Percentiles rank a stretch among this genome's conserved stretches.
Evolutionary conservation across 2,113 vertebrate species (phyloP).

Genomic region (Turdus rufiventris): DNA sequence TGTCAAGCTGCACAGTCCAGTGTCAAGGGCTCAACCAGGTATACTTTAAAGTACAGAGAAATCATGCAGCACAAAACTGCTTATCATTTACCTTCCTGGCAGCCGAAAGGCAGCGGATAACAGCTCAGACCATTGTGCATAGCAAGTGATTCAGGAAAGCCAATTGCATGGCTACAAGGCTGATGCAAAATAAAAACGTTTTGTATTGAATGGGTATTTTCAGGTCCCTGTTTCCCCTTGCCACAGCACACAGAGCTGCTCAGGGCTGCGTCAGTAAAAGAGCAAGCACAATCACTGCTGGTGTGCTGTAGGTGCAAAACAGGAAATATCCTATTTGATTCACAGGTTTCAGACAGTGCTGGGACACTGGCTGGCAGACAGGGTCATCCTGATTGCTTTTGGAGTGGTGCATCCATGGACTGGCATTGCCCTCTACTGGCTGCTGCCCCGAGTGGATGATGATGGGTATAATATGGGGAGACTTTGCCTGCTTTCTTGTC

Average conservation of each 20-base stretch:
- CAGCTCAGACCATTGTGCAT: not conserved
- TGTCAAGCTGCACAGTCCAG: not conserved
- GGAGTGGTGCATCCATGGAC: fast-evolving
- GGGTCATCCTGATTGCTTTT: fast-evolving
- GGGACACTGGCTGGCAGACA: not conserved
- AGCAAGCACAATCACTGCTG: not conserved
- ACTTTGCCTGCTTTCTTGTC: not conserved
- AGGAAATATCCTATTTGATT: not conserved
- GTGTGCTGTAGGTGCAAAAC: not conserved
- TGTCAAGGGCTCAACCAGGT: not conserved
- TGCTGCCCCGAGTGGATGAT: fast-evolving
- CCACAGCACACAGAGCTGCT: not conserved
- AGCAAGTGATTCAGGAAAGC: not conserved
- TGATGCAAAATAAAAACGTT: not conserved
- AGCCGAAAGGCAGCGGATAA: not conserved
- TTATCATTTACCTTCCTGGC: not conserved
- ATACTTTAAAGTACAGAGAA: not conserved
- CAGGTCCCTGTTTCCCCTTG: not conserved
- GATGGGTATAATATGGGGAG: fast-evolving
- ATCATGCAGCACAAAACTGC: not conserved
- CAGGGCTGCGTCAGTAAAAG: not conserved
- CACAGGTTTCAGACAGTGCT: not conserved
- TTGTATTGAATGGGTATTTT: not conserved
- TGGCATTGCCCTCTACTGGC: conserved; percentile 29
- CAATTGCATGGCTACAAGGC: not conserved